Evolutionary conservation across 2,888 invertebrate species (phyloP).

Genomic region (Chalcosyrphus nemorum): DNA sequence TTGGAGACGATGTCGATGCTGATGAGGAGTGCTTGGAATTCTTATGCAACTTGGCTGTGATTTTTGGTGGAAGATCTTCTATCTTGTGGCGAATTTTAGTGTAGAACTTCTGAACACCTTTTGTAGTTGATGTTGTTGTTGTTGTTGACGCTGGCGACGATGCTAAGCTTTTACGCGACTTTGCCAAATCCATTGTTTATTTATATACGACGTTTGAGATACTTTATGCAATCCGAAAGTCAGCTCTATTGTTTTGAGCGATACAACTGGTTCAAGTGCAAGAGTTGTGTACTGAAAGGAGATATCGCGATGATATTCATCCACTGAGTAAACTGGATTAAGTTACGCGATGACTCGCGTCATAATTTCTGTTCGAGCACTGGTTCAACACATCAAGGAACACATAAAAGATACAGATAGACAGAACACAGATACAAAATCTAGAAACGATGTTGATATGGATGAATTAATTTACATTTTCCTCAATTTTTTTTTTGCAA

Average conservation of each 20-base stretch:
- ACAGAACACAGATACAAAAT: conserved; percentile 4
- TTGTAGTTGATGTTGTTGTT: conserved; percentile 58
- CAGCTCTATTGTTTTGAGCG: conserved; percentile 17
- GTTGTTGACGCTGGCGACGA: conserved; percentile 44
- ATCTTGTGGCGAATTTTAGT: conserved; percentile 81
- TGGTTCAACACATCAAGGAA: conserved; percentile 26
- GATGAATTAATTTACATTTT: conserved; percentile 71
- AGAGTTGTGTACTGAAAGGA: conserved; percentile 28
- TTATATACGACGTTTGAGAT: conserved; percentile 29
- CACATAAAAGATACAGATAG: not conserved
- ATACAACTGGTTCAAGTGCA: conserved; percentile 62
- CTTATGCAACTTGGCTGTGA: conserved; percentile 78
- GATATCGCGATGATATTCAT: conserved; percentile 46
- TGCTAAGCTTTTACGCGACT: conserved; percentile 56
- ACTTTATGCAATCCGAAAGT: conserved; percentile 10
- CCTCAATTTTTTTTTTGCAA: conserved; percentile 22
- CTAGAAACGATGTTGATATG: conserved; percentile 30
- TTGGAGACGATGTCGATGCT: conserved; percentile 39
- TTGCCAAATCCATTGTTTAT: conserved; percentile 63
- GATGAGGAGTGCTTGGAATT: conserved; percentile 78
- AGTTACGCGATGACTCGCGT: conserved; percentile 64
- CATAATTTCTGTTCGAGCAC: conserved; percentile 56
- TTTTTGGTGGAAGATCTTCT: conserved; percentile 80
- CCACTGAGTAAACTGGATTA: conserved; percentile 63
- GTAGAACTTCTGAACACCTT: conserved; percentile 79